phyloP scores from a whole-genome alignment of 2,113 vertebrate species.

The Etheostoma cragini region DNA sequence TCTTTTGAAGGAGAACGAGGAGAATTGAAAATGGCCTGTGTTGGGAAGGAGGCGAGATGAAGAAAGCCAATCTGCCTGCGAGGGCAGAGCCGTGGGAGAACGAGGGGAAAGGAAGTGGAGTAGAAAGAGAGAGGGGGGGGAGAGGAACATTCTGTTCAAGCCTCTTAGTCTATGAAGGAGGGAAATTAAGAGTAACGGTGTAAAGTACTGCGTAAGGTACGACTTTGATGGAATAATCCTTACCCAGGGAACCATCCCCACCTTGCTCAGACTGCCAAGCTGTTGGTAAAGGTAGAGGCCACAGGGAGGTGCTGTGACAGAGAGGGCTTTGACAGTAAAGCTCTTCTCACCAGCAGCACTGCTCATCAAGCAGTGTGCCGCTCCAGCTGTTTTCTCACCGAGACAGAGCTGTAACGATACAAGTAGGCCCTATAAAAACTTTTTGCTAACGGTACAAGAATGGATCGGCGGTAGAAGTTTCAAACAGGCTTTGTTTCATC shows the following conservation, averaged over 20 bases:
- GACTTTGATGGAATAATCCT: conserved; percentile 68
- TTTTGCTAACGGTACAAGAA: conserved; percentile 69
- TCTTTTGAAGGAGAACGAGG: conserved; percentile 79
- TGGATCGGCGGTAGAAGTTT: conserved; percentile 65
- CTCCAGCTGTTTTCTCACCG: conserved; percentile 76
- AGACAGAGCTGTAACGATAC: conserved; percentile 69
- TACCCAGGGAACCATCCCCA: conserved; percentile 36
- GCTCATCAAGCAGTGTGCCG: conserved; percentile 69
- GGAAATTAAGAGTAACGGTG: conserved; percentile 61
- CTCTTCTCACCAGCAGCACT: conserved; percentile 61
- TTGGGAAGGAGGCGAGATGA: conserved; percentile 79
- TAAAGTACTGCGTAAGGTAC: conserved; percentile 50
- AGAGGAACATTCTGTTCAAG: conserved; percentile 18
- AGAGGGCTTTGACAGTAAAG: conserved; percentile 61
- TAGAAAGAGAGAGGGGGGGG: conserved; percentile 19
- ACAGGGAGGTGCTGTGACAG: conserved; percentile 81
- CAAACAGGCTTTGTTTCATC: conserved; percentile 68
- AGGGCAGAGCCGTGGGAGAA: conserved; percentile 65
- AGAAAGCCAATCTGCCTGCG: conserved; percentile 81
- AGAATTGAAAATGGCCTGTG: conserved; percentile 81
- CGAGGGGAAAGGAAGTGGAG: conserved; percentile 38
- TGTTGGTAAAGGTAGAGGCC: conserved; percentile 67
- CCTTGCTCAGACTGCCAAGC: conserved; percentile 19
- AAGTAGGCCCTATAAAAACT: conserved; percentile 68
- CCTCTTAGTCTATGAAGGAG: conserved; percentile 41